These are phyloP conservation scores for Smithornis capensis DNA, from an alignment of 2,113 vertebrate genomes.

Conservation along the genomic window DNA sequence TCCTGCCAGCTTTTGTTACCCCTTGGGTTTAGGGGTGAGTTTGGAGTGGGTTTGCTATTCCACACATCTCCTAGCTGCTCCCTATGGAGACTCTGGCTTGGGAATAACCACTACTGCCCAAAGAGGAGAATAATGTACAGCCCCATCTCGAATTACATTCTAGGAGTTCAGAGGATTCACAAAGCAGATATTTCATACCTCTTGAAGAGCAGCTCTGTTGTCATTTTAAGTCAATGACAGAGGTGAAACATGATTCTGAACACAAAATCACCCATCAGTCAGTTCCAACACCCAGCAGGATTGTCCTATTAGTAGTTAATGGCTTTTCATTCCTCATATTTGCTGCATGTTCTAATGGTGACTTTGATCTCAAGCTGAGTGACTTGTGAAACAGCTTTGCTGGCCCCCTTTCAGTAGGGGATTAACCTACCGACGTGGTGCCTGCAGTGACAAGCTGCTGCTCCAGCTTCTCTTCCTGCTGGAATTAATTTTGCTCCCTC, in stretches of 20 bases:
- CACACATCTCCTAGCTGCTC: neutral
- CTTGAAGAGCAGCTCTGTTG: neutral
- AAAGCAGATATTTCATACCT: neutral
- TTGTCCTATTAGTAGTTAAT: neutral
- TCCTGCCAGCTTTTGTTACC: neutral
- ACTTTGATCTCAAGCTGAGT: slow-evolving; percentile 9
- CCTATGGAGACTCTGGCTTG: rapidly evolving
- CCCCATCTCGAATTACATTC: neutral
- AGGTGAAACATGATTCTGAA: neutral
- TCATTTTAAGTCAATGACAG: neutral
- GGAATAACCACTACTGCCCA: neutral
- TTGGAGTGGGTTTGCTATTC: neutral
- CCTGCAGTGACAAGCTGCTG: neutral
- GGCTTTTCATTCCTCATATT: neutral
- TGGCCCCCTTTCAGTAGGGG: neutral
- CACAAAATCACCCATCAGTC: neutral
- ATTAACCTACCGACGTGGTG: neutral
- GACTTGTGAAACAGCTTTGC: neutral
- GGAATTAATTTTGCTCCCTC: neutral
- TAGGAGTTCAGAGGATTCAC: neutral
- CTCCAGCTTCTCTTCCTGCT: neutral
- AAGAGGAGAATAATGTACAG: rapidly evolving
- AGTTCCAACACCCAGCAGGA: neutral
- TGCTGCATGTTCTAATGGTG: neutral
- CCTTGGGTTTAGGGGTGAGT: neutral